A percentile compares a stretch with the other conserved stretches of the same genome.
Evolutionary conservation across 1,140 invertebrate genomes (phyloP).

Genomic region (Xylocopa sonorina): DNA sequence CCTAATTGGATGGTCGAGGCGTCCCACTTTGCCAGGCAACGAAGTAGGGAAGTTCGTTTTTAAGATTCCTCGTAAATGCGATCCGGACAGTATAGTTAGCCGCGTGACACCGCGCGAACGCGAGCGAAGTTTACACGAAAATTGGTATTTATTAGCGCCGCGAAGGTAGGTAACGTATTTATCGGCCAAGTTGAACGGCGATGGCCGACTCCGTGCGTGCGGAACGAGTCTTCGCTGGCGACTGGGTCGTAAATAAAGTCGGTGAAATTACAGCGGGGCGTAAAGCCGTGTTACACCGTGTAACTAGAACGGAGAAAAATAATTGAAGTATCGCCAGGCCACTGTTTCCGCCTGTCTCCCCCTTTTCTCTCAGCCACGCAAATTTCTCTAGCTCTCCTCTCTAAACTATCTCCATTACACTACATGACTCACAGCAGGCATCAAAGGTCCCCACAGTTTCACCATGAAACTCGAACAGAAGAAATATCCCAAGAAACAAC

Average conservation of each 20-base stretch:
- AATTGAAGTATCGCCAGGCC: slow-evolving; percentile 26
- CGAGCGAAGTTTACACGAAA: too few species aligned
- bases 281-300: slow-evolving; percentile 46
- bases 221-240: slow-evolving; percentile 25
- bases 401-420: not conserved
- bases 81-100: too few species aligned
- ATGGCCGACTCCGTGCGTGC: slow-evolving; percentile 30
- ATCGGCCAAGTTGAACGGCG: slow-evolving; percentile 22
- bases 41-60: too few species aligned
- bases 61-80: too few species aligned
- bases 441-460: not conserved
- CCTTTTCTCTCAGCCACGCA: not conserved
- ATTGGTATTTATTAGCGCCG: slow-evolving; percentile 43
- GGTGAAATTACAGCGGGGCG: slow-evolving; percentile 56
- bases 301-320: slow-evolving; percentile 44
- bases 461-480: not conserved
- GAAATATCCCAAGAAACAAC: not conserved
- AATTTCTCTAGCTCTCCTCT: not conserved
- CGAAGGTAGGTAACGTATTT: slow-evolving; percentile 49
- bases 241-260: slow-evolving; percentile 55
- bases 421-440: too few species aligned
- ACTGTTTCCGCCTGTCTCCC: not conserved
- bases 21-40: too few species aligned
- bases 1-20: too few species aligned
- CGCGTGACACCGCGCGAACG: too few species aligned